Percentiles rank a stretch among this genome's conserved stretches.
Evolutionary conservation across 2,797 vertebrate genomes (phyloP).

Genomic region (Mormyrops boulengeri): DNA sequence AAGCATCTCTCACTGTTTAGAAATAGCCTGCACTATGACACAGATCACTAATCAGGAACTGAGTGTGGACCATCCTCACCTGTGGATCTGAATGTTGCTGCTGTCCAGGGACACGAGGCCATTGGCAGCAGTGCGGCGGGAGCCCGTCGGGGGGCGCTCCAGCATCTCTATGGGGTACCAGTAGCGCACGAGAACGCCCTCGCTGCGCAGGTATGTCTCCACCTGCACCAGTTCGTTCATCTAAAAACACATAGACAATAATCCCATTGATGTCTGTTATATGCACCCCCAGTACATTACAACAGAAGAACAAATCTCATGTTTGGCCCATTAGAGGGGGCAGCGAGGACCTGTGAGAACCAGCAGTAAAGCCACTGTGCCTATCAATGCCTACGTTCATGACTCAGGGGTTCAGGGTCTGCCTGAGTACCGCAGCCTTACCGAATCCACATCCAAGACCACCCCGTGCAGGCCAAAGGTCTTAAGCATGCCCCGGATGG

Average conservation of each 20-base stretch:
- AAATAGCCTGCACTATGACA: neutral
- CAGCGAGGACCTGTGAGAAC: neutral
- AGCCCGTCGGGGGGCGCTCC: constrained; percentile 87
- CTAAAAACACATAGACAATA: constrained; percentile 53
- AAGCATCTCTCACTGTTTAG: neutral
- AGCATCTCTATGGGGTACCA: constrained; percentile 99
- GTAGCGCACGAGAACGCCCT: constrained; percentile 93
- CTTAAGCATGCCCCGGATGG: constrained; percentile 94
- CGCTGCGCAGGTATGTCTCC: constrained; percentile 90
- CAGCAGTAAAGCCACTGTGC: neutral
- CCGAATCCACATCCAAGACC: constrained; percentile 91
- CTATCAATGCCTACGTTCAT: neutral
- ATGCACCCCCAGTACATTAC: neutral
- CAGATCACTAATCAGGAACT: neutral
- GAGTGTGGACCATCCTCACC: constrained; percentile 53
- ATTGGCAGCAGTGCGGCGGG: constrained; percentile 90
- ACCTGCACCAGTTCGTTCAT: constrained; percentile 93
- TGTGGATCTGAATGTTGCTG: constrained; percentile 96
- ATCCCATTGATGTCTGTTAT: neutral
- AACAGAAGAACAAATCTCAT: neutral
- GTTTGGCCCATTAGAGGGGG: neutral
- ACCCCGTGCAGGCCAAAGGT: constrained; percentile 93
- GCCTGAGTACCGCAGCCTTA: constrained; percentile 51
- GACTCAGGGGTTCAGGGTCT: neutral
- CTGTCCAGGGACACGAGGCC: constrained; percentile 90